Conservation (phyloP, 2,113 vertebrate genomes). For the Bos indicus region DNA sequence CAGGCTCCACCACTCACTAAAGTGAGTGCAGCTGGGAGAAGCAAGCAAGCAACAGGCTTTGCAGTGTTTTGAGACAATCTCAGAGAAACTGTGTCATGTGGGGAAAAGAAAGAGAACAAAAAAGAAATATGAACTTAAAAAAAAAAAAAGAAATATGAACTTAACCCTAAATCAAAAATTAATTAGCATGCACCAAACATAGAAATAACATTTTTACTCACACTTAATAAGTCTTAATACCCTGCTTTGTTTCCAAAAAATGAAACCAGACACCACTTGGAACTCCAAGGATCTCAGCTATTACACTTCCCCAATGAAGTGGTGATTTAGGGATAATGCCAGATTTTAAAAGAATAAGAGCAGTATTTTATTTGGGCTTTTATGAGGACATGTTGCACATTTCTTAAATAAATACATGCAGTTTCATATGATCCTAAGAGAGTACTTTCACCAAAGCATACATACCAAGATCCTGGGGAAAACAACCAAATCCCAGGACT, state of each 20-base stretch:
- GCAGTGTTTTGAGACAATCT: background rate
- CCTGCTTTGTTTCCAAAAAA: background rate
- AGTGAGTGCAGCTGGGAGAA: background rate
- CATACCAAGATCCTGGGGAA: background rate
- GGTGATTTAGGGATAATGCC: background rate
- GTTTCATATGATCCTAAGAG: background rate
- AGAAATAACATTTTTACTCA: background rate
- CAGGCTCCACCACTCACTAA: accelerated
- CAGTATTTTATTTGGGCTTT: background rate
- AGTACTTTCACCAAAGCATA: background rate
- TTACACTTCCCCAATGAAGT: background rate
- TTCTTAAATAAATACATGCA: slow-evolving; percentile 22
- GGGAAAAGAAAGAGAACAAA: background rate
- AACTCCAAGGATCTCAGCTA: background rate
- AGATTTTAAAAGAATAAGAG: background rate
- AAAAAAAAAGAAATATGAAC: background rate
- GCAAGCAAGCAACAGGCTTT: background rate
- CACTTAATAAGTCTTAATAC: background rate
- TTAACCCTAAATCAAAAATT: background rate
- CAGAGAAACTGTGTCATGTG: background rate
- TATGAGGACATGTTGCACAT: background rate
- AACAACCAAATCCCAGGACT: background rate
- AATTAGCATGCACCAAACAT: background rate
- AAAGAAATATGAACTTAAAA: background rate
- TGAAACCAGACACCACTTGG: background rate